Conservation (phyloP, 2,113 vertebrate genomes). For the Pimephales promelas region DNA sequence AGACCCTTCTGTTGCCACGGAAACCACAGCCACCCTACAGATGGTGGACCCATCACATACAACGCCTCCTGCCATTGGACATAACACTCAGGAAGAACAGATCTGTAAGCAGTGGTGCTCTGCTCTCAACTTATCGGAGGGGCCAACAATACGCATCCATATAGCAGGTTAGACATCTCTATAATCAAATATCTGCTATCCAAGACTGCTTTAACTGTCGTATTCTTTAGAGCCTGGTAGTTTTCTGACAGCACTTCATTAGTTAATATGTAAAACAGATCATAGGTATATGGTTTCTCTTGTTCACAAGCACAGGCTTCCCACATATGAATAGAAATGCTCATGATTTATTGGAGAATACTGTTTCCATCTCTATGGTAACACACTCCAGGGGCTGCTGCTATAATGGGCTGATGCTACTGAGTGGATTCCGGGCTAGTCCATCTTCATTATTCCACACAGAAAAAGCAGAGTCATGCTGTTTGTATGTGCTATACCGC, state of each 20-base stretch:
- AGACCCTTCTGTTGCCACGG: conserved; percentile 64
- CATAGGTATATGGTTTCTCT: conserved; percentile 1
- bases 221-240: not conserved
- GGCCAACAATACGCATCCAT: conserved; percentile 53
- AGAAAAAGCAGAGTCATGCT: conserved; percentile 10
- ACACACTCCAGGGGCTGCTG: conserved; percentile 23
- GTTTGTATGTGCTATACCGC: not conserved
- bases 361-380: conserved; percentile 10
- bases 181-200: not conserved
- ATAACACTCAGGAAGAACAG: conserved; percentile 78
- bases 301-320: not conserved
- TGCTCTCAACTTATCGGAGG: conserved; percentile 68
- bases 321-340: not conserved
- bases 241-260: not conserved
- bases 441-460: not conserved
- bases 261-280: conserved; percentile 6
- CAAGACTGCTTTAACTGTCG: not conserved
- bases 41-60: conserved; percentile 52
- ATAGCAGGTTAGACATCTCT: conserved; percentile 69
- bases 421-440: conserved; percentile 19
- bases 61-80: conserved; percentile 52
- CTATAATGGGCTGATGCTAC: not conserved
- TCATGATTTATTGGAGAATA: conserved; percentile 1
- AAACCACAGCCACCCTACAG: conserved; percentile 69
- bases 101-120: conserved; percentile 71